Evolutionary conservation across 2,797 vertebrate genomes (phyloP).

Genomic region (Borostomias antarcticus): DNA sequence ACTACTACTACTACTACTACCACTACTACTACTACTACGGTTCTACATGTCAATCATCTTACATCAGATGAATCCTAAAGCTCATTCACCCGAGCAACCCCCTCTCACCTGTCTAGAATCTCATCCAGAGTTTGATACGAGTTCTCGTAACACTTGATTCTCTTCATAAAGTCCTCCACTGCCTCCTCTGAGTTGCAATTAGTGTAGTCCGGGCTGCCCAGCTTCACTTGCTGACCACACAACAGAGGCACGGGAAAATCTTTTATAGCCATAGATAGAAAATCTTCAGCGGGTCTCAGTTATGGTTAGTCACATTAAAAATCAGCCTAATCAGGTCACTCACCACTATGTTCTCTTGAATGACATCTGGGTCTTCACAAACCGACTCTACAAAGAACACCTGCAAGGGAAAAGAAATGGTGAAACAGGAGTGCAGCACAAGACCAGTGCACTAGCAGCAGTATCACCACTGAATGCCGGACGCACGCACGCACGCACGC

Average conservation of each 20-base stretch:
- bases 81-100: background rate
- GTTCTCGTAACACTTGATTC: slow-evolving; percentile 96
- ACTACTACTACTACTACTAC: too few species aligned
- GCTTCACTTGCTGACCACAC: slow-evolving; percentile 90
- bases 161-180: slow-evolving; percentile 94
- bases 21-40: too few species aligned
- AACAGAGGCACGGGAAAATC: too few species aligned
- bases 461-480: too few species aligned
- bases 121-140: slow-evolving; percentile 93
- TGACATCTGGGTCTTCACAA: slow-evolving; percentile 97
- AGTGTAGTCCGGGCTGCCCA: slow-evolving; percentile 94
- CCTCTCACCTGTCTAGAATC: slow-evolving; percentile 87
- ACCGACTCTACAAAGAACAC: slow-evolving; percentile 98
- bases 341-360: slow-evolving; percentile 96
- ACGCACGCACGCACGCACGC: too few species aligned
- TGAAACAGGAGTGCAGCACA: background rate
- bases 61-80: background rate
- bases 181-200: slow-evolving; percentile 93
- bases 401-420: slow-evolving; percentile 58
- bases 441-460: too few species aligned
- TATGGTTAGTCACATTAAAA: too few species aligned
- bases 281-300: too few species aligned
- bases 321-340: slow-evolving; percentile 61
- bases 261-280: too few species aligned
- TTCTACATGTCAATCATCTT: background rate